Percentiles rank a stretch among this genome's conserved stretches.
These are phyloP conservation scores for Alectura lathami DNA, from an alignment of 2,113 vertebrate species.

Conservation along the genomic window DNA sequence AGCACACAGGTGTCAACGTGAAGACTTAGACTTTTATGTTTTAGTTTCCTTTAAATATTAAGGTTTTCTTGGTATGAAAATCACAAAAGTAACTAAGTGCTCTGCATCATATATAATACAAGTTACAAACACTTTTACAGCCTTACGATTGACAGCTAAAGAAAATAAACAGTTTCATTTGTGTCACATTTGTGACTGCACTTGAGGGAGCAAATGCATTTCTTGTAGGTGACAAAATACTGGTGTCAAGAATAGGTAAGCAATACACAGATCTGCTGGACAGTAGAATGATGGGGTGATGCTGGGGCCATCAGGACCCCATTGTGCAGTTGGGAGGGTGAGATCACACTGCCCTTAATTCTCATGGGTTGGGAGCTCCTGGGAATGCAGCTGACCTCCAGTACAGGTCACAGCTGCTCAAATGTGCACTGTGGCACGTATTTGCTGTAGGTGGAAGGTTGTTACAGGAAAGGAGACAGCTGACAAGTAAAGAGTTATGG, in stretches of 20 bases:
- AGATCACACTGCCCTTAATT: neutral
- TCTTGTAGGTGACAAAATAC: neutral
- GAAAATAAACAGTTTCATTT: neutral
- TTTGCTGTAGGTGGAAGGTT: constrained; percentile 10
- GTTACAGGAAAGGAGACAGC: neutral
- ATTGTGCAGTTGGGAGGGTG: neutral
- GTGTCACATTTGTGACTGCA: neutral
- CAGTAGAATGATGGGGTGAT: neutral
- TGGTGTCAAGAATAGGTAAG: neutral
- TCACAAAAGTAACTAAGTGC: neutral
- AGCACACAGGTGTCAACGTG: neutral
- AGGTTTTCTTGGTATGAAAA: neutral
- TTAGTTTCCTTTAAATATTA: neutral
- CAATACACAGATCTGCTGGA: neutral
- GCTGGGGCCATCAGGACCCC: neutral
- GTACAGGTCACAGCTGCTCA: constrained; percentile 3
- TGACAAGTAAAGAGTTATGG: constrained; percentile 1
- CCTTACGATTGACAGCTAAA: neutral
- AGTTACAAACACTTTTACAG: neutral
- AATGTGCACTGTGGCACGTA: neutral
- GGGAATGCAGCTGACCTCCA: neutral
- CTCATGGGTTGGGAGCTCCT: neutral
- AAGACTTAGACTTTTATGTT: neutral
- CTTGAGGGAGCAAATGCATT: neutral
- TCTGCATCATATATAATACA: neutral